Evolutionary conservation across 2,888 invertebrate genomes (phyloP).

Genomic region (Ochropleura plecta): DNA sequence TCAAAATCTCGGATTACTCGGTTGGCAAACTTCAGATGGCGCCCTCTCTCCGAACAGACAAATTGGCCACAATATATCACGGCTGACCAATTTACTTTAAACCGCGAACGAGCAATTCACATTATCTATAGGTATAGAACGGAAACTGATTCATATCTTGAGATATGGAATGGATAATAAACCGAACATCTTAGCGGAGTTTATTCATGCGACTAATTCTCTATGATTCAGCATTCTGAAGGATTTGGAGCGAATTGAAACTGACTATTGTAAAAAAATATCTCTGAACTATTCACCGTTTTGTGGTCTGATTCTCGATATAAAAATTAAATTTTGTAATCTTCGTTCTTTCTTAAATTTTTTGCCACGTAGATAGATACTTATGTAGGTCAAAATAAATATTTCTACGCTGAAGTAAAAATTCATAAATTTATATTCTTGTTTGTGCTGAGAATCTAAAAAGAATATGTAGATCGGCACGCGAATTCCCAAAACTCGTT

Average conservation of each 20-base stretch:
- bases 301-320: constrained; percentile 10
- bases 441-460: constrained; percentile 22
- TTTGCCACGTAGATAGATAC: not conserved
- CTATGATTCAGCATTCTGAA: constrained; percentile 66
- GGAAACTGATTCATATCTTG: constrained; percentile 35
- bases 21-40: constrained; percentile 27
- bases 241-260: constrained; percentile 51
- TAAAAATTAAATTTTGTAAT: not conserved
- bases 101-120: constrained; percentile 34
- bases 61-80: constrained; percentile 42
- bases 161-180: constrained; percentile 51
- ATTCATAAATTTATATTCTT: constrained; percentile 32
- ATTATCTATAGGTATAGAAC: constrained; percentile 29
- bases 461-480: constrained; percentile 18
- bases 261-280: constrained; percentile 36
- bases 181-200: constrained; percentile 56
- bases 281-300: constrained; percentile 17
- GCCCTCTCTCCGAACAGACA: constrained; percentile 28
- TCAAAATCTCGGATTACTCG: constrained; percentile 11
- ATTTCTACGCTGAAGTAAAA: constrained; percentile 10
- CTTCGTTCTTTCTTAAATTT: not conserved
- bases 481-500: constrained; percentile 48
- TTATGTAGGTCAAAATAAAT: not conserved
- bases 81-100: constrained; percentile 48
- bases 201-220: constrained; percentile 65